Base-by-base conservation (phyloP, 2,888 invertebrate species). In the Adelphocoris suturalis region DNA sequence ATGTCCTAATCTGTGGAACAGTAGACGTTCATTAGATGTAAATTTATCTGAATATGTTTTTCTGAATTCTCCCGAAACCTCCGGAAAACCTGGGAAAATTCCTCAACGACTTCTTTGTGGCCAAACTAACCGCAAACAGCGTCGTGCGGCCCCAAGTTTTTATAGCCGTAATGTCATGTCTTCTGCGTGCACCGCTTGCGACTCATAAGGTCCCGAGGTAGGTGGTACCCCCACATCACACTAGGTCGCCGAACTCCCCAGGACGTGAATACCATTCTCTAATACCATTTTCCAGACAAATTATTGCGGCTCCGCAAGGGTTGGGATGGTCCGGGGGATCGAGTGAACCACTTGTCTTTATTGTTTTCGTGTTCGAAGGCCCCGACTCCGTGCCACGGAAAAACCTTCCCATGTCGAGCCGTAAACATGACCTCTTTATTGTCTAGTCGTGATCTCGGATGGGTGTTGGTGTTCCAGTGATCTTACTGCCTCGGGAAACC, bases 341-440 rank as follows among this genome's bases (percentile, higher is more conserved):
- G 52, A 52, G 37, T 76, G 88, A 88, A 88, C 88, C 88, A 88
- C 88, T 88, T 88, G 88, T 88, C 88, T 88, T 88, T 88, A 88
- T 88, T 88, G 88, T 88, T 88, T 88, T 88, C 88, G 88, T 88
- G 88, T 88, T 55, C 78, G 23, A 48, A 52, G 88, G n/a, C 85
- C 23, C 84, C 37, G 68, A 61, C 46, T 86, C 48, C 13, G 52
- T 52, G 85, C 85, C 88, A 37, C 78, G 27, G 55, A n/a, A 75
- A 68, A 86, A 37, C 76, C 19, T 86, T 47, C 76, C 46, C 78
- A 19, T 52, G 46, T 37, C 78, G 47, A 88, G 78, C 88, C 76
- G 88, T 88, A 88, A 88, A 88, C 88, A 88, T 88, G 88, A 88
- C 88, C 88, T 88, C 88, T 88, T 88, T 88, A 88, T 88, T 88